These are phyloP conservation scores for pig (Sus scrofa) DNA, from an alignment of 2,113 vertebrate species.

Conservation along the genomic window T2T-Sscrofa CM000820.6:77384001-77384500, in stretches of 20 bases:
- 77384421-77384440: not conserved
- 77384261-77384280: slow-evolving; percentile 45
- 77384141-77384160: not conserved
- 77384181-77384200: not conserved
- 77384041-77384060: not conserved
- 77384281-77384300: not conserved
- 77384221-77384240: not conserved
- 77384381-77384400: not conserved
- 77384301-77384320: not conserved
- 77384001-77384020: not conserved
- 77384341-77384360: not conserved
- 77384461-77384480: not conserved
- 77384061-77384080: not conserved
- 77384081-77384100: not conserved
- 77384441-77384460: not conserved
- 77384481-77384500: not conserved
- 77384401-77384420: not conserved
- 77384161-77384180: not conserved
- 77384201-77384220: not conserved
- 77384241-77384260: not conserved
- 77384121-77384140: not conserved
- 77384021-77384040: slow-evolving; percentile 22
- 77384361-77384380: not conserved
- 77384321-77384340: slow-evolving; percentile 8
- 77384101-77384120: not conserved